Percentiles rank a stretch among this genome's conserved stretches.
phyloP scores from a whole-genome alignment of 2,797 vertebrate genomes.

The Loris lydekkerianus region DNA sequence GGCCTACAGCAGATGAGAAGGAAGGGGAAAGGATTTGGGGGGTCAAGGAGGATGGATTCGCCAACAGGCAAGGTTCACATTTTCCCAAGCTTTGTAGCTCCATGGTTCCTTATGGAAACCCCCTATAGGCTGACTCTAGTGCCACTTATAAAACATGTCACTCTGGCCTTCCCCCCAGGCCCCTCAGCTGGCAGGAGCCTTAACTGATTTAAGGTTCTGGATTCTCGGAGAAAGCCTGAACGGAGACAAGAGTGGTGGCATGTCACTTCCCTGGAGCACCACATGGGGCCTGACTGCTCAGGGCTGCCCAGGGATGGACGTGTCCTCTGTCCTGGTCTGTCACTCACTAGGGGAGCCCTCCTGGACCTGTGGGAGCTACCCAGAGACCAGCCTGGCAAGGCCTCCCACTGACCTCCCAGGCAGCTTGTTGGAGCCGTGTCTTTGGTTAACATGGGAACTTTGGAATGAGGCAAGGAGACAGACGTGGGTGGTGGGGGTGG shows the following conservation, averaged over 20 bases:
- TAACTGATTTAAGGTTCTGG: background rate
- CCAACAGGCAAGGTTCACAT: background rate
- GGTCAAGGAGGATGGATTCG: background rate
- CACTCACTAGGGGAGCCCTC: background rate
- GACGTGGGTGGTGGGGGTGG: background rate
- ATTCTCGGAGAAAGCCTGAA: conserved; percentile 19
- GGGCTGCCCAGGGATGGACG: background rate
- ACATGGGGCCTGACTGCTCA: background rate
- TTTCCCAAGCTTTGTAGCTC: background rate
- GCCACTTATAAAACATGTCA: conserved; percentile 13
- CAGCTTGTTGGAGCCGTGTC: background rate
- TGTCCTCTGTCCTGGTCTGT: background rate
- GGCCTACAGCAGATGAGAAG: background rate
- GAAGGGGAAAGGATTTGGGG: background rate
- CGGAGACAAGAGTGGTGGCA: background rate
- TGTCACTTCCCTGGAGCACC: background rate
- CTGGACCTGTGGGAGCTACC: background rate
- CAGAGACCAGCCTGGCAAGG: background rate
- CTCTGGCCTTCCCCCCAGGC: background rate
- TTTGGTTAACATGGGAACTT: conserved; percentile 51
- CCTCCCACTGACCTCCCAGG: background rate
- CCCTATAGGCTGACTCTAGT: background rate
- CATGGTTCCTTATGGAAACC: background rate
- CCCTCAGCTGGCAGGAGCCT: background rate
- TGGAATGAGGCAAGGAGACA: conserved; percentile 59